Percentiles rank a stretch among this genome's conserved stretches.
Evolutionary conservation across 2,113 vertebrate genomes (phyloP).

Genomic region (Leucopsar rothschildi): DNA sequence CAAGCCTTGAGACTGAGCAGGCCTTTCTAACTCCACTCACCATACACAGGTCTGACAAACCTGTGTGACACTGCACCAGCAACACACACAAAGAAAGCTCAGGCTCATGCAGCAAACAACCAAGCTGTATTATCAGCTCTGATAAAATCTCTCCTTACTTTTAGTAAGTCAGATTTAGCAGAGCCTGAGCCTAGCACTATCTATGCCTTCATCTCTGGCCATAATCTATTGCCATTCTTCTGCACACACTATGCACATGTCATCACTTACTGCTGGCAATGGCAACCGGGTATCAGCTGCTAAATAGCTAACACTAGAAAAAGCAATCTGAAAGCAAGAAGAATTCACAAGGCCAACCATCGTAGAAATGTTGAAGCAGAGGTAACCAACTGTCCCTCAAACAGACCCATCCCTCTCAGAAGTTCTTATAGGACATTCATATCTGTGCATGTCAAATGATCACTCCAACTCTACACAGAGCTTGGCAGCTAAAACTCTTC

Average conservation of each 20-base stretch:
- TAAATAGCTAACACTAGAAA: neutral
- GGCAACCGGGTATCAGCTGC: neutral
- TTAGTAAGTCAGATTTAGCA: neutral
- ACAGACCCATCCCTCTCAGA: neutral
- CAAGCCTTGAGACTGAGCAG: neutral
- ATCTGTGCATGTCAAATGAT: neutral
- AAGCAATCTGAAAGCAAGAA: neutral
- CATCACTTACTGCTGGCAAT: neutral
- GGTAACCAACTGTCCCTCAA: neutral
- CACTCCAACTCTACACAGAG: neutral
- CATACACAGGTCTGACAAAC: neutral
- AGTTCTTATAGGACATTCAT: neutral
- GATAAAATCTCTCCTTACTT: neutral
- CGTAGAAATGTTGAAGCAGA: neutral
- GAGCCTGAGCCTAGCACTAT: neutral
- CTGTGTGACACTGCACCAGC: accelerated
- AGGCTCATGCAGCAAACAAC: neutral
- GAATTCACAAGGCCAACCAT: neutral
- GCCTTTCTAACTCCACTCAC: neutral
- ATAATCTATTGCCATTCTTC: neutral
- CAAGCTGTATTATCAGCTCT: neutral
- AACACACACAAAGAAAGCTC: neutral
- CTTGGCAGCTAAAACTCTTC: neutral
- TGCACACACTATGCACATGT: neutral
- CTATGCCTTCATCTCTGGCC: neutral